Evolutionary conservation across 2,113 vertebrate genomes (phyloP), one percentile per base, ranked within the genome.

Genomic region (Jacana jacana): DNA sequence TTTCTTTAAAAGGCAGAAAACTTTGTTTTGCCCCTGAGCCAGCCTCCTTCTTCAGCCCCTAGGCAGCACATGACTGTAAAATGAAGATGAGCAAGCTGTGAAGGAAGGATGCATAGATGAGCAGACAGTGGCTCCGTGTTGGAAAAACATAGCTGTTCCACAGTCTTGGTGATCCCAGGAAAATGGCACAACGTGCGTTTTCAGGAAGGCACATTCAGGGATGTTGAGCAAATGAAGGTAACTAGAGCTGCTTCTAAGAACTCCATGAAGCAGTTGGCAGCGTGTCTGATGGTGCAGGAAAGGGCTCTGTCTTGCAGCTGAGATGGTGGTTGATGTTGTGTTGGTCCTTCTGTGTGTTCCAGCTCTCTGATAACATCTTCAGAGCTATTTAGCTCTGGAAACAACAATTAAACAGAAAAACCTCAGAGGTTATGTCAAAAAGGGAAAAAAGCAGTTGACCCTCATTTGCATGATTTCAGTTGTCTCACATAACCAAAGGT

Each of bases 21-120:
- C 39, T n/a, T 52, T 2, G 1, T 23, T 88, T 78, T 44, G 15
- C 11, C 13, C 30, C 18, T 46, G 44, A 60, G 54, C 17, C 31
- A 70, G 54, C 11, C 20, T 48, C 23, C 16, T 35, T 16, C 37
- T 82, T 16, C 49, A 49, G 28, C 46, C 5, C 28, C 80, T 31
- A 10, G 23, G 23, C 33, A 24, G 76, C 37, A 63, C 20, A 52
- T 2, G 24, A 33, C 37, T 58, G 18, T 17, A 46, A 24, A 31
- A 1, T 3, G 17, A 33, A 46, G 33, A n/a, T 2, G 3, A 2
- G 9, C 39, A 54, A 69, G 23, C n/a, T 3, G 5, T 7, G 28
- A 55, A 46, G 30, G 22, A 46, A 40, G 46, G 16, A 39, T 9
- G 13, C 10, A 31, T 16, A 17, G 28, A 17, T 2, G 15, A 63